A percentile compares a stretch with the other conserved stretches of the same genome.
Evolutionary conservation across 2,797 vertebrate genomes (phyloP).

Genomic region (Gila robusta): DNA sequence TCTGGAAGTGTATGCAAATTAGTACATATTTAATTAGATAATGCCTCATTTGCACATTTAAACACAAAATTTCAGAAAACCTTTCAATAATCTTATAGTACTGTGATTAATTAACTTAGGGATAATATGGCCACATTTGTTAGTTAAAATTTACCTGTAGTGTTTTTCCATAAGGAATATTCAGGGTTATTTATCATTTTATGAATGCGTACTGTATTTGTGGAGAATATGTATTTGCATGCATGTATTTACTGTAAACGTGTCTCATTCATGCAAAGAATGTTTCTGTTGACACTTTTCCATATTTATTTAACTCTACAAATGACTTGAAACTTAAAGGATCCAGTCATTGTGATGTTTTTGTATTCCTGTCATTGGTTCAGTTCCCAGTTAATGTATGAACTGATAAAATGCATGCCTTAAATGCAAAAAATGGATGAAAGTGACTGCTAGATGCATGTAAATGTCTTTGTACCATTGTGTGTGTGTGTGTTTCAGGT

Average conservation of each 20-base stretch:
- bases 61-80: background rate
- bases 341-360: too few species aligned
- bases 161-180: background rate
- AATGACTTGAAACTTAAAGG: background rate
- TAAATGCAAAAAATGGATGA: background rate
- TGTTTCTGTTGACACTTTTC: background rate
- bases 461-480: background rate
- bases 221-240: background rate
- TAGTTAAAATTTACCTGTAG: too few species aligned
- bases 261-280: background rate
- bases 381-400: background rate
- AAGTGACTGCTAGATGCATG: background rate
- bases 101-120: background rate
- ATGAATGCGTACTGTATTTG: background rate
- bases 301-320: background rate
- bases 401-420: background rate
- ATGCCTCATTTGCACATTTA: background rate
- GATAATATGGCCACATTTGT: background rate
- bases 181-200: background rate
- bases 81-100: background rate
- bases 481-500: conserved; percentile 63
- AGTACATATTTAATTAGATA: background rate
- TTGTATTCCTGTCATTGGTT: background rate
- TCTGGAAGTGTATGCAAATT: background rate
- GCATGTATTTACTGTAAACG: background rate